Evolutionary conservation across 2,888 invertebrate genomes (phyloP).

Genomic region (Rhabditoides inermis): DNA sequence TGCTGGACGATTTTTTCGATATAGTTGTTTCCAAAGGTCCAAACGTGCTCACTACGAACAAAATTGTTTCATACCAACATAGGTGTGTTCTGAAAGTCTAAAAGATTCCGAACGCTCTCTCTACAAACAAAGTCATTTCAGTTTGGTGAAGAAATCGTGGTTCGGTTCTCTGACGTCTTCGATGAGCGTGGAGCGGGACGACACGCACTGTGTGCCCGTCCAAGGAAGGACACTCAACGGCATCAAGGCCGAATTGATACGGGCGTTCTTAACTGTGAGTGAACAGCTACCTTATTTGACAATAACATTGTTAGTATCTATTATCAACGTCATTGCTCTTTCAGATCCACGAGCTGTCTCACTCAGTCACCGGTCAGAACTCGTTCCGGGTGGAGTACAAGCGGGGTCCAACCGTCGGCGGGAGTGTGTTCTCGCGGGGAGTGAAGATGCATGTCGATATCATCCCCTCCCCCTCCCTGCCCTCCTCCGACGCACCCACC

Average conservation of each 20-base stretch:
- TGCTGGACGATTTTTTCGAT: no score
- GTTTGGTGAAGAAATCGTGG: slow-evolving; percentile 91
- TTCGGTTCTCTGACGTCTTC: slow-evolving; percentile 92
- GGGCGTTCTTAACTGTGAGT: slow-evolving; percentile 92
- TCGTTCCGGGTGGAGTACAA: slow-evolving; percentile 96
- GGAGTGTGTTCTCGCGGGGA: slow-evolving; percentile 58
- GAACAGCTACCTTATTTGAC: neutral
- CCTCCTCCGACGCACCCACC: slow-evolving; percentile 35
- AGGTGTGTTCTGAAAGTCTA: neutral
- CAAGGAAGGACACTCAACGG: slow-evolving; percentile 91
- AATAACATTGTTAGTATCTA: neutral
- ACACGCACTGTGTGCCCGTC: slow-evolving; percentile 88
- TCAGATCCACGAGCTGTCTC: slow-evolving; percentile 87
- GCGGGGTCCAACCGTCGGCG: slow-evolving; percentile 65
- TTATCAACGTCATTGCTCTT: slow-evolving; percentile 27
- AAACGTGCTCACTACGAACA: neutral
- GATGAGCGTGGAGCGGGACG: slow-evolving; percentile 70
- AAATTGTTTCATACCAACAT: neutral
- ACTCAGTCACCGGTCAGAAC: slow-evolving; percentile 95
- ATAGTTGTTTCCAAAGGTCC: no score
- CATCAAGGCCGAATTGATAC: slow-evolving; percentile 94
- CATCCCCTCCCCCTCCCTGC: slow-evolving; percentile 28
- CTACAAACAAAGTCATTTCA: slow-evolving; percentile 23
- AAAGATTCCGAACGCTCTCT: neutral
- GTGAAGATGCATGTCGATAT: slow-evolving; percentile 51